phyloP scores from a whole-genome alignment of 2,888 invertebrate genomes.

The Chesias legatella region DNA sequence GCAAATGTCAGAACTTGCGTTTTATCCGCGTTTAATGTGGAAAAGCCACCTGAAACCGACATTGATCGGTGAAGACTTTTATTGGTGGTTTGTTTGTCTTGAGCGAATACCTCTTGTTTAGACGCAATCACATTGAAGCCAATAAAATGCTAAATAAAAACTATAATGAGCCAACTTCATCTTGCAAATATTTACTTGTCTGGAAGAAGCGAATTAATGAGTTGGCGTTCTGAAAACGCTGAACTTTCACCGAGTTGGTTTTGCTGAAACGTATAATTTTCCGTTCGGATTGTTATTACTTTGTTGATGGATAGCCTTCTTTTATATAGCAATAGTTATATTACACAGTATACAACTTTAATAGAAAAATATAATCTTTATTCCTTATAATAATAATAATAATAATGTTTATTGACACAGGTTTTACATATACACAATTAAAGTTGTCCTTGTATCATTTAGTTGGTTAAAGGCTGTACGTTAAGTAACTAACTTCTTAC shows the following conservation, averaged over 20 bases:
- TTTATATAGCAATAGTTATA: not conserved
- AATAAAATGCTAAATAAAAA: slow-evolving; percentile 67
- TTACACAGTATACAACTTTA: no score
- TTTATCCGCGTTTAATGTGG: not conserved
- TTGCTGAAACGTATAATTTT: slow-evolving; percentile 47
- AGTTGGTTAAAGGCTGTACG: no score
- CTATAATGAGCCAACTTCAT: slow-evolving; percentile 66
- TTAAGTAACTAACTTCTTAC: no score
- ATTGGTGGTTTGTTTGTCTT: slow-evolving; percentile 52
- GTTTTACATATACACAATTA: no score
- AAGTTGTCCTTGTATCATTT: no score
- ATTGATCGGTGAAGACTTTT: slow-evolving; percentile 58
- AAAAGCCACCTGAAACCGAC: slow-evolving; percentile 35
- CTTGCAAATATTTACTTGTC: slow-evolving; percentile 66
- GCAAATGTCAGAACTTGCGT: no score
- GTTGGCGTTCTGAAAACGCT: slow-evolving; percentile 24
- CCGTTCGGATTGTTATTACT: slow-evolving; percentile 34
- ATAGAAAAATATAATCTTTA: no score
- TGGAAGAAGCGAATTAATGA: slow-evolving; percentile 33
- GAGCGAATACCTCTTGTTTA: slow-evolving; percentile 62
- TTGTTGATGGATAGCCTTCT: slow-evolving; percentile 18
- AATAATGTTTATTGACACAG: no score
- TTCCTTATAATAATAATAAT: no score
- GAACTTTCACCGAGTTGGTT: slow-evolving; percentile 19
- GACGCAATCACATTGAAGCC: slow-evolving; percentile 57